Percentiles rank a stretch among this genome's conserved stretches.
These are phyloP conservation scores for Aethina tumida DNA, from an alignment of 1,140 invertebrate genomes.

Conservation along the genomic window DNA sequence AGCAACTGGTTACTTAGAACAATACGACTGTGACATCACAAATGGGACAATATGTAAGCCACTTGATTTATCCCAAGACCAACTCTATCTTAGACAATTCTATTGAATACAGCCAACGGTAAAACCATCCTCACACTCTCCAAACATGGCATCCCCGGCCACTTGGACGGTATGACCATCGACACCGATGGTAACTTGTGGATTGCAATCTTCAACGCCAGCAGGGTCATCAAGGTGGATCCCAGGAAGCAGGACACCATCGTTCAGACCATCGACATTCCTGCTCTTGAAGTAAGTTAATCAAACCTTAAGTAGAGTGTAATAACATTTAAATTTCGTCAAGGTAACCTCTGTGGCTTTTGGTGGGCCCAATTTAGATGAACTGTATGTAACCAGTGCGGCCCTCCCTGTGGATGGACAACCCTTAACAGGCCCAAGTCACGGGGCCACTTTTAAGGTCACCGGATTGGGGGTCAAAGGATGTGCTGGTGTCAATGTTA, in stretches of 20 bases:
- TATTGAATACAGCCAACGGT: conserved; percentile 27
- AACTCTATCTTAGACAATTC: conserved; percentile 18
- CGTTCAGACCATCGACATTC: conserved; percentile 19
- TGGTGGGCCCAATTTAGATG: conserved; percentile 61
- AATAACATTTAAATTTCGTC: too few species aligned
- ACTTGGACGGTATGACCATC: conserved; percentile 64
- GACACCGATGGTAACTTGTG: conserved; percentile 53
- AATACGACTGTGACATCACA: conserved; percentile 62
- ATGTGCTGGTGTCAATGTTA: conserved; percentile 9
- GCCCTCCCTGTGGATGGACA: conserved; percentile 12
- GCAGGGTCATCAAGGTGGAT: conserved; percentile 24
- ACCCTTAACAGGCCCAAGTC: conserved; percentile 10
- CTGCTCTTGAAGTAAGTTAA: conserved; percentile 21
- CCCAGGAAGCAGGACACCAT: conserved; percentile 26
- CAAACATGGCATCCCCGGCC: conserved; percentile 12
- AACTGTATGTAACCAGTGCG: conserved; percentile 63
- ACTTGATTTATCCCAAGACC: not conserved
- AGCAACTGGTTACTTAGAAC: conserved; percentile 48
- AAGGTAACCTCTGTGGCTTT: conserved; percentile 70
- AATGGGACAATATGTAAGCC: conserved; percentile 53
- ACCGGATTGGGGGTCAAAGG: conserved; percentile 15
- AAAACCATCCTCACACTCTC: conserved; percentile 21
- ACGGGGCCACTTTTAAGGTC: conserved; percentile 11
- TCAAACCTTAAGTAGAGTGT: too few species aligned
- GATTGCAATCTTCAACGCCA: conserved; percentile 44